Evolutionary conservation across 2,113 vertebrate genomes (phyloP), one percentile per base, ranked within the genome.

Genomic region (Acrocephalus kingi): DNA sequence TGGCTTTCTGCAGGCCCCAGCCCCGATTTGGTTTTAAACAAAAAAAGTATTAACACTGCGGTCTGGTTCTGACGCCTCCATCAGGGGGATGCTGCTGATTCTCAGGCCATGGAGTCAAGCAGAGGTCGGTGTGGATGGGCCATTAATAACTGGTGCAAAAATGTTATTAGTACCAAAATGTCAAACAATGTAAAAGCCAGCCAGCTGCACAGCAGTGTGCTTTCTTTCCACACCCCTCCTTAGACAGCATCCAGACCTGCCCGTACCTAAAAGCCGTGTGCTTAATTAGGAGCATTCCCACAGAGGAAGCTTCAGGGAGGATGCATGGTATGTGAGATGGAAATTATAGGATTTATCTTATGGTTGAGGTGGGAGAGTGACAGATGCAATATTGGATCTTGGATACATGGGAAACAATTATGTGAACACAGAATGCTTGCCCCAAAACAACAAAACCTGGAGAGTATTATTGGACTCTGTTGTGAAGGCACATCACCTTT

Each of bases 401-500:
- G 20, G 54, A 35, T 89, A 69, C 21, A 19, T 28, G 78, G 45
- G 86, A 66, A 90, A 84, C 18, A 8, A 37, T 58, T 76, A 43
- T 25, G 51, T 4, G 30, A 56, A 80, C 27, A 54, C 30, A 51
- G 75, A 92, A 81, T 37, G 58, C 92, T 92, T 93, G 85, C 82
- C 90, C 94, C 90, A 58, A 78, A 94, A 87, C 85, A 95, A 79
- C 94, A 94, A 97, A 96, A 90, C 90, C 91, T 83, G 94, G 87
- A 93, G 87, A 85, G 94, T 91, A 71, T 93, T 93, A 77, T 33
- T 91, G 97, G 87, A 82, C 95, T 97, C 94, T 96, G 96, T 96
- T 97, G 94, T 96, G 95, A 96, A 98, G 97, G 94, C 95, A 96
- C 96, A 93, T 98, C 96, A 98, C 98, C 97, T 98, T 98, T 99